Base-by-base conservation (phyloP, 2,113 vertebrate species). In the Nerophis lumbriciformis region DNA sequence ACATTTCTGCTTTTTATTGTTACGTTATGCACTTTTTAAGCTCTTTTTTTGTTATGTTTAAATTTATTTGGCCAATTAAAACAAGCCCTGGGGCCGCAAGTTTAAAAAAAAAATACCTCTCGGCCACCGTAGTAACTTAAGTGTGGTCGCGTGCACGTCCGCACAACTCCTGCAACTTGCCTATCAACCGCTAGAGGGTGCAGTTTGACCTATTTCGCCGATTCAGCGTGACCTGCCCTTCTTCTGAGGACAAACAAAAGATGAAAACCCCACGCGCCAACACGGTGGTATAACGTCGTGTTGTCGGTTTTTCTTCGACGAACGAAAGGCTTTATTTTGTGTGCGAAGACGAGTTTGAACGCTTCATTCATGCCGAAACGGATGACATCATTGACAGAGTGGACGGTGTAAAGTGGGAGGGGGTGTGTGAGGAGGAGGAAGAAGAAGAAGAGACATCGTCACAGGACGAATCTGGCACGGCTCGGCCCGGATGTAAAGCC, bases 301-400 rank as follows among this genome's bases (percentile, higher is more conserved):
- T 19, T 42, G 12, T 21, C 4, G 2, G n/a, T 57, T 39, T 37
- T 42, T 9, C 28, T 28, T 28, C 28, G 14, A 9, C 6, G 15
- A 6, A 4, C 11, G 9, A 19, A 57, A 15, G 21, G 9, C 10
- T 9, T n/a, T 55, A 4, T 39, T 39, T 39, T 15, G 36, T 83
- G 39, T 55, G 61, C 48, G 69, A 16, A 6, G 11, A 57, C 9
- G 16, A 55, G 66, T 75, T 75, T 76, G 69, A 21, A 16, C 6
- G n/a, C n/a, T 57, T 42, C 54, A 42, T 57, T 57, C 54, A 57
- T 57, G 9, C 38, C 42, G 8, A 9, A 57, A 57, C 66, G 87
- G 73, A 90, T 91, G 90, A 91, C 90, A 88, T 91, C 90, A 91
- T 90, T 74, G 85, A 69, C 75, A 70, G 78, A 85, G 87, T 88